Conservation (phyloP, 2,113 vertebrate species). For the Mastomys natalensis region DNA sequence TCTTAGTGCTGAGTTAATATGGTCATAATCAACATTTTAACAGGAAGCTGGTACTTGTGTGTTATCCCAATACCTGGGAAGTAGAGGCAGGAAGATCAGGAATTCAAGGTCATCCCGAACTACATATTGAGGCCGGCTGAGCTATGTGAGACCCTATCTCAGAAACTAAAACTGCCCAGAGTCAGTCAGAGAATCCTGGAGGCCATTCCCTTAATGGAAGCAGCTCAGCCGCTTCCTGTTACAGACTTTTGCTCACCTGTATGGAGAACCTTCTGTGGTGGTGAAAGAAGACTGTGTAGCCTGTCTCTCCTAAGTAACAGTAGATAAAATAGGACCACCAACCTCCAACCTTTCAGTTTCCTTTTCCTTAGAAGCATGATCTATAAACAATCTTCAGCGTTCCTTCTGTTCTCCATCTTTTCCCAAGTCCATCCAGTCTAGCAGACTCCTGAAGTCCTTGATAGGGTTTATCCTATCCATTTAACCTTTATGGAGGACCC, state of each 20-base stretch:
- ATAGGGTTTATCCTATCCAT: background rate
- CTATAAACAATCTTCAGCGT: background rate
- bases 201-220: background rate
- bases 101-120: background rate
- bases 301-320: background rate
- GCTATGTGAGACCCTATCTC: background rate
- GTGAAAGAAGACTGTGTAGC: background rate
- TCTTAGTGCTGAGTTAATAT: slow-evolving; percentile 5
- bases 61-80: background rate
- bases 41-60: background rate
- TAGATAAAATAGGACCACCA: background rate
- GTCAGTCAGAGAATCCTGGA: background rate
- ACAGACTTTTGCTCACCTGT: background rate
- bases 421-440: background rate
- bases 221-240: background rate
- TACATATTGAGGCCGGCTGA: background rate
- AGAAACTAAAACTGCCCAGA: background rate
- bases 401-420: background rate
- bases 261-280: background rate
- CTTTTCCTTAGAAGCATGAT: background rate
- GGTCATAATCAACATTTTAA: background rate
- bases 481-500: background rate
- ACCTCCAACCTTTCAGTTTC: background rate
- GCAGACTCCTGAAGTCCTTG: background rate
- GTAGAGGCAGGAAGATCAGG: background rate